phyloP scores from a whole-genome alignment of 2,113 vertebrate species.

The Pyrgilauda ruficollis region DNA sequence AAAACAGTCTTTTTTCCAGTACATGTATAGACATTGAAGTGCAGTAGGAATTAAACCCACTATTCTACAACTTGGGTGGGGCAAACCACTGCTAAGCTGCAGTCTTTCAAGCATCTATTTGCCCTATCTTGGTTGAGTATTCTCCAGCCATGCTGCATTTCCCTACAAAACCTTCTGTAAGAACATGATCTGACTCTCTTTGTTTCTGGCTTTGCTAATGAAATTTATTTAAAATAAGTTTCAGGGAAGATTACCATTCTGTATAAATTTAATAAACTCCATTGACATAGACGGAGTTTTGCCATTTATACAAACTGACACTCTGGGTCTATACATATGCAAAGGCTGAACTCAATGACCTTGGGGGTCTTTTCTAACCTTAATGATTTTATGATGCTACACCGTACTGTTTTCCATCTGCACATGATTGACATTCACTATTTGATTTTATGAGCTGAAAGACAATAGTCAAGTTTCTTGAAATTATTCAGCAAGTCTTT shows the following conservation, averaged over 20 bases:
- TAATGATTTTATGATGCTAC: background rate
- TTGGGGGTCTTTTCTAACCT: background rate
- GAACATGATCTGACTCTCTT: background rate
- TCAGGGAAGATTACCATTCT: background rate
- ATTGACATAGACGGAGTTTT: background rate
- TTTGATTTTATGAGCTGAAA: background rate
- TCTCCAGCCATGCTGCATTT: fast-evolving
- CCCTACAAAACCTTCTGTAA: background rate
- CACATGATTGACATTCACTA: background rate
- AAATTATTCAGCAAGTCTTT: background rate
- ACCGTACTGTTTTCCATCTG: background rate
- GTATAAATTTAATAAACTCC: background rate
- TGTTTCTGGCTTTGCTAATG: background rate
- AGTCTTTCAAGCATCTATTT: background rate
- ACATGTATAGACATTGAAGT: background rate
- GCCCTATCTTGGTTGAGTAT: background rate
- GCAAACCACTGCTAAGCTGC: background rate
- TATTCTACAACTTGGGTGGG: background rate
- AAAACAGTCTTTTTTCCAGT: background rate
- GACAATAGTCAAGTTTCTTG: background rate
- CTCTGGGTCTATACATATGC: background rate
- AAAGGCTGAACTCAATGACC: background rate
- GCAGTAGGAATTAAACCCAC: background rate
- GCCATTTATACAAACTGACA: background rate
- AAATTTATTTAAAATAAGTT: background rate